Evolutionary conservation across 2,113 vertebrate species (phyloP).

Genomic region (Epinephelus moara): DNA sequence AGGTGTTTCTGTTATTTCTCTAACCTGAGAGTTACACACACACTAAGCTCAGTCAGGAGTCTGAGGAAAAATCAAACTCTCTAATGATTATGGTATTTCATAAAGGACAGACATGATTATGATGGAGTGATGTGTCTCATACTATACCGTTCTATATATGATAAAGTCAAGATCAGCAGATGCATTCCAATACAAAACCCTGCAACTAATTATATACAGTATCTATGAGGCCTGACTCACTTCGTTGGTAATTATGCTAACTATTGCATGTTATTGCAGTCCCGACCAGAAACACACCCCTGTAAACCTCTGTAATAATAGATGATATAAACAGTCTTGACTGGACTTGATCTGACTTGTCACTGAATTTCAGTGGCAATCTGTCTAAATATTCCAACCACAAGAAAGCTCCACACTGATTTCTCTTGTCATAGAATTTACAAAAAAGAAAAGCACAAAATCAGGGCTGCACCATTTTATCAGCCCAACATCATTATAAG

Average conservation of each 20-base stretch:
- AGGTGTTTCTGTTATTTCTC: constrained; percentile 48
- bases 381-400: too few species aligned
- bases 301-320: background rate
- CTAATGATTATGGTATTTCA: background rate
- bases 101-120: background rate
- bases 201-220: background rate
- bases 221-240: background rate
- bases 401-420: too few species aligned
- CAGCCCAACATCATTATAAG: too few species aligned
- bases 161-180: background rate
- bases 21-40: constrained; percentile 21
- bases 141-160: background rate
- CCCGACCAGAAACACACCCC: background rate
- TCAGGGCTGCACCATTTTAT: too few species aligned
- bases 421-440: too few species aligned
- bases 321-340: background rate
- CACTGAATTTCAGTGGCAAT: background rate
- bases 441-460: too few species aligned
- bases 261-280: background rate
- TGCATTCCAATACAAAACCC: background rate
- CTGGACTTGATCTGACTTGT: constrained; percentile 17
- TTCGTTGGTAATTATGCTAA: background rate
- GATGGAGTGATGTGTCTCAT: background rate
- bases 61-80: background rate
- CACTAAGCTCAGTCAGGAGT: background rate